These are phyloP conservation scores for Parnassius glacialis DNA, from an alignment of 2,888 invertebrate genomes.

Conservation along the genomic window DNA sequence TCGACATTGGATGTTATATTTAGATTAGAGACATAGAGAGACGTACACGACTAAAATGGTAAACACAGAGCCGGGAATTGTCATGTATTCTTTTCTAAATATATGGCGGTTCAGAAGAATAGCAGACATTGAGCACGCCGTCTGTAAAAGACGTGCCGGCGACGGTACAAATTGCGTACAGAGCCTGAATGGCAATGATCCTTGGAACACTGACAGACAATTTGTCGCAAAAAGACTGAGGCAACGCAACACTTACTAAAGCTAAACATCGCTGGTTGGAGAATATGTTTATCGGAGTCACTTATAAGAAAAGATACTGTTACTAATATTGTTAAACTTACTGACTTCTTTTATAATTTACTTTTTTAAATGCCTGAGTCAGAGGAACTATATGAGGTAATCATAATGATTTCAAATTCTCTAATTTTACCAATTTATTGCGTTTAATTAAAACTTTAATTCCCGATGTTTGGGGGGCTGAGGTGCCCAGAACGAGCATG, in stretches of 20 bases:
- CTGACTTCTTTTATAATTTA: too few relatives aligned
- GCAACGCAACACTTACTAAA: slow-evolving; percentile 2
- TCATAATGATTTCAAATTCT: too few relatives aligned
- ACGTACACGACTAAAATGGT: slow-evolving; percentile 13
- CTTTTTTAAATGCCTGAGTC: too few relatives aligned
- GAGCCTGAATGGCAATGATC: slow-evolving; percentile 54
- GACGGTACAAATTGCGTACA: slow-evolving; percentile 54
- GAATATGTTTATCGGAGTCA: too few relatives aligned
- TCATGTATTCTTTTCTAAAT: slow-evolving; percentile 36
- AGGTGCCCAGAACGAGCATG: too few relatives aligned
- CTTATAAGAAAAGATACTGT: too few relatives aligned
- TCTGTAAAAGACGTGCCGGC: slow-evolving; percentile 39
- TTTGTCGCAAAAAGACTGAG: slow-evolving; percentile 35
- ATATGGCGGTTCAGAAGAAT: slow-evolving; percentile 34
- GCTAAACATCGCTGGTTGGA: not conserved
- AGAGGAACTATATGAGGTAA: too few relatives aligned
- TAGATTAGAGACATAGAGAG: slow-evolving; percentile 29
- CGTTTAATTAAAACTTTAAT: too few relatives aligned
- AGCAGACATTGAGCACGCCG: slow-evolving; percentile 32
- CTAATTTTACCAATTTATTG: too few relatives aligned
- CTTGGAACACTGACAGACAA: slow-evolving; percentile 49
- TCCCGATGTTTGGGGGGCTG: too few relatives aligned
- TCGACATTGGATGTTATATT: too few relatives aligned
- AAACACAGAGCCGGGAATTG: slow-evolving; percentile 42
- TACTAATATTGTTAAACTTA: too few relatives aligned